Base-by-base conservation (phyloP, 64 coral and sea anemone species). In the Pachyseris speciosa region DNA sequence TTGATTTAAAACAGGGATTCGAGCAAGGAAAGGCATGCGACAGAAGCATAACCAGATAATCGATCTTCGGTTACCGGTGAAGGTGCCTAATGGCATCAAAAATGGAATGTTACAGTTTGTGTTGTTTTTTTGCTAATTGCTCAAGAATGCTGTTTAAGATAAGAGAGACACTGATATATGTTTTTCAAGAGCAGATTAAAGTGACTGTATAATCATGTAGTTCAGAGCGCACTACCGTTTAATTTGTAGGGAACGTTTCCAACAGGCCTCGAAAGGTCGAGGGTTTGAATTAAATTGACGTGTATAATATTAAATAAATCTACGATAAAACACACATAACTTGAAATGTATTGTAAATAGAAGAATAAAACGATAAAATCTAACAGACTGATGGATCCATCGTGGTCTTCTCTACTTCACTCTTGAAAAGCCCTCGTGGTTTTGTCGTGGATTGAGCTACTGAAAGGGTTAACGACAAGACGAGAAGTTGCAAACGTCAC, bases 111-210 rank as follows among this genome's bases (percentile, higher is more conserved):
- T 81, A 58, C 77, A 25, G 36, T 81, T 55, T 25, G 53, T 81
- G 50, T 58, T 61, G 63, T 81, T 81, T n/a, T 61, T 38, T 60
- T 63, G 32, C 32, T 81, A 81, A 81, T 81, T 61, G 53, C 32
- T 15, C 34, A 61, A 81, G 53, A 38, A 34, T 36, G 77, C 40
- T 61, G 17, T 37, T 40, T 39, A 40, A 59, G 22, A 81, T 61
- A 81, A 37, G 55, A 37, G 63, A 60, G 36, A 81, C 53, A 61
- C 24, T 39, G 34, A 71, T 34, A 71, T 71, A 15, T 22, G 67
- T 22, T 71, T 71, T 32, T 71, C 17, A 71, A 71, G 53, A 13
- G 32, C 38, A 61, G 32, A 12, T 38, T 33, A 26, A 63, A 63
- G 77, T 61, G n/a, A 39, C 39, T 63, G 51, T 61, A n/a, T 25